These are phyloP conservation scores for Tychaedon coryphoeus DNA, from an alignment of 2,113 vertebrate genomes.

Conservation along the genomic window DNA sequence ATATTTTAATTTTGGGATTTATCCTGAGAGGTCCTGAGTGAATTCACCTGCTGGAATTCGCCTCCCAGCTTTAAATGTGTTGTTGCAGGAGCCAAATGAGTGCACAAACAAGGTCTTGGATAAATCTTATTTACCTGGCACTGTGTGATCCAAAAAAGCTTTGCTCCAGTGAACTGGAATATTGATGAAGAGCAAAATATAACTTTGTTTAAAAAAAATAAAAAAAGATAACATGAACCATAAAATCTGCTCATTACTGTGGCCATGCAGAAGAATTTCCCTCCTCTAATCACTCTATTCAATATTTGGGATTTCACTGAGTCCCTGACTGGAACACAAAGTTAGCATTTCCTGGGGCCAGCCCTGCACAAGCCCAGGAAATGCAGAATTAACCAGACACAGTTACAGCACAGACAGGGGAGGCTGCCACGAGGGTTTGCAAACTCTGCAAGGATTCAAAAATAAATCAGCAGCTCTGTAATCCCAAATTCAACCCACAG, in stretches of 20 bases:
- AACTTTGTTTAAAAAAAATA: background rate
- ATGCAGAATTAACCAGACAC: background rate
- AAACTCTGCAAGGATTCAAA: background rate
- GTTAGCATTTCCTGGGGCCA: background rate
- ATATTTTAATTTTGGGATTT: background rate
- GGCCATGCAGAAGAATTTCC: background rate
- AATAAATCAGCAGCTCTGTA: background rate
- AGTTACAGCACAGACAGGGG: background rate
- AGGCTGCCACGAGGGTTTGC: background rate
- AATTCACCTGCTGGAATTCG: background rate
- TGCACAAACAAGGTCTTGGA: background rate
- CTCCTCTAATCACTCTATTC: background rate
- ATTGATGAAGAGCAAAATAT: background rate
- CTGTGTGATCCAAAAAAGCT: background rate
- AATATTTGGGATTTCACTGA: background rate
- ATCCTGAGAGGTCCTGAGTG: background rate
- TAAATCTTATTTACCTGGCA: background rate
- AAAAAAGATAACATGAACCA: background rate
- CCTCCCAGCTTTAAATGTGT: background rate
- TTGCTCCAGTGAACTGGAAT: background rate
- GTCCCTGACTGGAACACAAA: background rate
- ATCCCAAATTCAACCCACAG: accelerated
- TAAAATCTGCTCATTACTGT: background rate
- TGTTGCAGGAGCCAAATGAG: background rate
- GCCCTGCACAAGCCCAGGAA: background rate